These are phyloP conservation scores for Hyles lineata DNA, from an alignment of 2,888 invertebrate genomes.

Conservation along the genomic window DNA sequence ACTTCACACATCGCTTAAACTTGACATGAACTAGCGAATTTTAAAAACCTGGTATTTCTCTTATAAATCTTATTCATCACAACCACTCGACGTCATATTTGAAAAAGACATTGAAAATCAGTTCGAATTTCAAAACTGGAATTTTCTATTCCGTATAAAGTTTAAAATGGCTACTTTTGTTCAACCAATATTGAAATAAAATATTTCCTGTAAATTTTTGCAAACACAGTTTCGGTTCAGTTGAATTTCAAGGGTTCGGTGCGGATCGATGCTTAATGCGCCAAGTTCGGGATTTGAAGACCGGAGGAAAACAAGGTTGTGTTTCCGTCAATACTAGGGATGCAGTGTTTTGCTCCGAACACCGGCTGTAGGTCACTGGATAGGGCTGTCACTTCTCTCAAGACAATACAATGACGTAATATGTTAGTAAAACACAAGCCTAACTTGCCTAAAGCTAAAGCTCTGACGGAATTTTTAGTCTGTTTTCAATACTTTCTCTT, in stretches of 20 bases:
- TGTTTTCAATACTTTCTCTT: too few relatives aligned
- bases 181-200: background rate
- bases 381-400: constrained; percentile 44
- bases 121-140: background rate
- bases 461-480: too few relatives aligned
- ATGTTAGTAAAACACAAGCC: background rate
- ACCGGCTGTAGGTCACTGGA: constrained; percentile 40
- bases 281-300: constrained; percentile 40
- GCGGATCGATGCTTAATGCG: constrained; percentile 33
- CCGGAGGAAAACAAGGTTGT: constrained; percentile 58
- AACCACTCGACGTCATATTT: background rate
- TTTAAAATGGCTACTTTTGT: background rate
- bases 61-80: too few relatives aligned
- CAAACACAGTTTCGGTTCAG: background rate
- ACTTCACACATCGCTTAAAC: too few relatives aligned
- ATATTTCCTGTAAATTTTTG: background rate
- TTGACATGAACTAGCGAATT: too few relatives aligned
- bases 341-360: constrained; percentile 44
- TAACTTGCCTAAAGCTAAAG: background rate
- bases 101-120: background rate
- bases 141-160: background rate
- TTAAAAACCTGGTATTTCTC: too few relatives aligned
- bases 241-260: constrained; percentile 14
- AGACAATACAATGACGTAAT: background rate
- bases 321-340: constrained; percentile 43